Conservation (phyloP, 2,888 invertebrate species). For the Alcis repandata region DNA sequence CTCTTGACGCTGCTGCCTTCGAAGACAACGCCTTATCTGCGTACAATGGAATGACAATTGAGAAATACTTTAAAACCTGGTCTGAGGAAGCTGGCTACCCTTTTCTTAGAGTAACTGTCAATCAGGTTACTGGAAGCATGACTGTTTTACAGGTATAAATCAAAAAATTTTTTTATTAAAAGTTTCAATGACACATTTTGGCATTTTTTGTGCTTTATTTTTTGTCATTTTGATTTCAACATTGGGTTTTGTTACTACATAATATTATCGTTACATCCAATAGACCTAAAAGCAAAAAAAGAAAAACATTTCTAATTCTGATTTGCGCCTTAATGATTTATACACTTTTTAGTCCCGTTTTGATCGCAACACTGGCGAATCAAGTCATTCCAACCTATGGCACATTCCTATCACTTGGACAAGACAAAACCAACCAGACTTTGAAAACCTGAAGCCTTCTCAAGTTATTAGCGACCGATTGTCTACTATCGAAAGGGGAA, state of each 20-base stretch:
- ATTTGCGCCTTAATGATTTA: background rate
- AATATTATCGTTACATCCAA: too few species aligned
- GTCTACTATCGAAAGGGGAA: constrained; percentile 61
- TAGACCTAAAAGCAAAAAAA: too few species aligned
- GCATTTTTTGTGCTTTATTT: too few species aligned
- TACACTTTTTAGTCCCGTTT: constrained; percentile 64
- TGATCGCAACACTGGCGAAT: constrained; percentile 66
- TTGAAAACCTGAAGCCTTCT: constrained; percentile 72
- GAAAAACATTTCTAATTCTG: too few species aligned
- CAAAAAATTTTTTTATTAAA: too few species aligned
- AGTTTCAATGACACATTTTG: too few species aligned
- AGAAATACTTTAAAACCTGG: constrained; percentile 87
- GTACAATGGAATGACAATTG: constrained; percentile 68
- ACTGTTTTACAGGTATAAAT: constrained; percentile 76
- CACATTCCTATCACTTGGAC: constrained; percentile 81
- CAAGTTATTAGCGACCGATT: constrained; percentile 59
- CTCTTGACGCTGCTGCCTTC: constrained; percentile 73
- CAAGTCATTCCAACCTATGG: constrained; percentile 62
- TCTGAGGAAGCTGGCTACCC: constrained; percentile 88
- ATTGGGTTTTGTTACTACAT: too few species aligned
- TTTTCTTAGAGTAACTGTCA: constrained; percentile 79
- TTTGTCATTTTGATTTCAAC: too few species aligned
- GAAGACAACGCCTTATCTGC: constrained; percentile 61
- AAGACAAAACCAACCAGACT: constrained; percentile 69
- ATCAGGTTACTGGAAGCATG: constrained; percentile 72